A percentile compares a stretch with the other conserved stretches of the same genome.
phyloP scores from a whole-genome alignment of 2,888 invertebrate genomes.

The Drosophila lutescens region DNA sequence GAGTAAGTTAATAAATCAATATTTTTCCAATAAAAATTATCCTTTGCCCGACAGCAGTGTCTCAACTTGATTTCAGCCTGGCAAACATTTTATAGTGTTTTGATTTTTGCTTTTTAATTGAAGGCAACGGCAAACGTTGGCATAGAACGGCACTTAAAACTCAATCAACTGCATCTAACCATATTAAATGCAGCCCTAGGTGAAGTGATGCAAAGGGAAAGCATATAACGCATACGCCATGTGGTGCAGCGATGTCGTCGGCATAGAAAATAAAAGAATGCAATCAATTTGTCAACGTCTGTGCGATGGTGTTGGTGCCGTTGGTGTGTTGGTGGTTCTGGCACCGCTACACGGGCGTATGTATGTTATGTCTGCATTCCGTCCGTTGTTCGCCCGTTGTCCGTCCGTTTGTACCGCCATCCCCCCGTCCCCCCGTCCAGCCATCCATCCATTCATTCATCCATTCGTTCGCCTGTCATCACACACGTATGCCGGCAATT shows the following conservation, averaged over 20 bases:
- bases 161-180: slow-evolving; percentile 77
- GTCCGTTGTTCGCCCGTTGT: slow-evolving; percentile 11
- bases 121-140: slow-evolving; percentile 54
- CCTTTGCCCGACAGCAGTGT: background rate
- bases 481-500: slow-evolving; percentile 75
- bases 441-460: slow-evolving; percentile 22
- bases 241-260: slow-evolving; percentile 51
- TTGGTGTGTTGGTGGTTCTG: slow-evolving; percentile 26
- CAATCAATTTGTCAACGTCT: slow-evolving; percentile 79
- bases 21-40: slow-evolving; percentile 16
- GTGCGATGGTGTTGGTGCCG: slow-evolving; percentile 31
- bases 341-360: slow-evolving; percentile 33
- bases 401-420: slow-evolving; percentile 5
- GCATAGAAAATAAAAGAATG: slow-evolving; percentile 73
- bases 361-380: slow-evolving; percentile 21
- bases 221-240: slow-evolving; percentile 69
- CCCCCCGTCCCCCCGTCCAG: background rate
- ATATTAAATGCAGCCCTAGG: slow-evolving; percentile 58
- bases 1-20: background rate
- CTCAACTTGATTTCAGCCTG: slow-evolving; percentile 33
- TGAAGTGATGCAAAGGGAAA: background rate
- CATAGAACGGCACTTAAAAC: slow-evolving; percentile 73
- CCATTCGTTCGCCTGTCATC: slow-evolving; percentile 62
- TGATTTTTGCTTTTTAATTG: slow-evolving; percentile 67
- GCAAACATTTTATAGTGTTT: slow-evolving; percentile 9